phyloP scores from a whole-genome alignment of 2,113 vertebrate genomes.

The Phoxinus phoxinus region DNA sequence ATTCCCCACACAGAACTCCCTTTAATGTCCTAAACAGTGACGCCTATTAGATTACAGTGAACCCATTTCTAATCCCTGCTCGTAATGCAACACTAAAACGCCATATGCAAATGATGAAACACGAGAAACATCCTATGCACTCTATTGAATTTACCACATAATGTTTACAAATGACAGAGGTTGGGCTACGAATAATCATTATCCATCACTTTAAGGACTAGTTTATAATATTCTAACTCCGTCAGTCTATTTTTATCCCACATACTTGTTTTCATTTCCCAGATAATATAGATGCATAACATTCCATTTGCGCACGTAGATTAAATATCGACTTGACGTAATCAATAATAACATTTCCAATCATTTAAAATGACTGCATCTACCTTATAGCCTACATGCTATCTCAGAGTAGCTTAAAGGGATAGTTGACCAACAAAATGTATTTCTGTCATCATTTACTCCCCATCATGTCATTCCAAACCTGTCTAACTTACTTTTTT shows the following conservation, averaged over 20 bases:
- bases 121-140: slow-evolving; percentile 6
- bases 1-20: slow-evolving; percentile 53
- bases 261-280: not conserved
- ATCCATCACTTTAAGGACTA: not conserved
- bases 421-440: not conserved
- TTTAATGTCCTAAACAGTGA: slow-evolving; percentile 64
- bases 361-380: not conserved
- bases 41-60: slow-evolving; percentile 69
- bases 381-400: not conserved
- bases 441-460: not conserved
- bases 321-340: not conserved
- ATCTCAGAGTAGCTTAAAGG: not conserved
- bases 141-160: not conserved
- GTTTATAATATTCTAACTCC: not conserved
- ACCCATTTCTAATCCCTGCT: slow-evolving; percentile 67
- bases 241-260: not conserved
- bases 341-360: not conserved
- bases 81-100: slow-evolving; percentile 58
- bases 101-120: slow-evolving; percentile 18
- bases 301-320: not conserved
- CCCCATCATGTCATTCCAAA: not conserved
- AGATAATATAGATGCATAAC: not conserved
- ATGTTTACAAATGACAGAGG: slow-evolving; percentile 20
- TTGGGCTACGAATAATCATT: not conserved
- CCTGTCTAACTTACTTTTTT: not conserved